Base-by-base conservation (phyloP, 2,113 vertebrate genomes). In the Cavia aperea region DNA sequence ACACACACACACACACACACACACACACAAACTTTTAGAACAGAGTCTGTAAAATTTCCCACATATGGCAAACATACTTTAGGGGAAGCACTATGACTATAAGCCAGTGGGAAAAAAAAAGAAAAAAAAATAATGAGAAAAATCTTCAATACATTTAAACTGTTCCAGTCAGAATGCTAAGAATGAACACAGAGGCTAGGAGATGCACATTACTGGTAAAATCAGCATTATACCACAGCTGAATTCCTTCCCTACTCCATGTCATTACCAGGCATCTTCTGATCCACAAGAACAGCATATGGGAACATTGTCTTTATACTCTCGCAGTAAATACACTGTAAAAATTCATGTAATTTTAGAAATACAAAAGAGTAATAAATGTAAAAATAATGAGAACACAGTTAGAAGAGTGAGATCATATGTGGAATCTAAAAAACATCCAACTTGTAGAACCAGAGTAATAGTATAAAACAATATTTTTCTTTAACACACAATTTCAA, bases 81-180 rank as follows among this genome's bases (percentile, higher is more conserved):
- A 95, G 96, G 93, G 89, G 86, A 95, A 97, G 88, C 60, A 95
- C 95, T 63, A 88, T 51, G 96, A 96, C 85, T 88, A 96, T 93
- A 91, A 92, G 92, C 87, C 87, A 95, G 92, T 92, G 94, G 93
- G 91, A 95, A 95, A 96, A 96, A 86, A 94, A 93, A 96, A 93
- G 96, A 95, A 97, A 96, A 95, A 93, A 96, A 97, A 96, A 97
- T 96, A 96, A 95, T 95, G 95, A 95, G 93, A 95, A 97, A 96
- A 96, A 94, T 95, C 94, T 94, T 96, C 88, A 93, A 26, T 84
- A 93, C 83, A 92, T 95, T 83, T 93, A 96, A 82, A 95, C 91
- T 81, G 92, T 86, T 96, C 94, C 85, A 95, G 84, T 46, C 63
- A 96, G 82, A 89, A 95, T 58, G 72, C 88, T 58, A 3, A 60